Evolutionary conservation across 2,888 invertebrate species (phyloP), one percentile per base, ranked within the genome.

Genomic region (Zootermopsis nevadensis): DNA sequence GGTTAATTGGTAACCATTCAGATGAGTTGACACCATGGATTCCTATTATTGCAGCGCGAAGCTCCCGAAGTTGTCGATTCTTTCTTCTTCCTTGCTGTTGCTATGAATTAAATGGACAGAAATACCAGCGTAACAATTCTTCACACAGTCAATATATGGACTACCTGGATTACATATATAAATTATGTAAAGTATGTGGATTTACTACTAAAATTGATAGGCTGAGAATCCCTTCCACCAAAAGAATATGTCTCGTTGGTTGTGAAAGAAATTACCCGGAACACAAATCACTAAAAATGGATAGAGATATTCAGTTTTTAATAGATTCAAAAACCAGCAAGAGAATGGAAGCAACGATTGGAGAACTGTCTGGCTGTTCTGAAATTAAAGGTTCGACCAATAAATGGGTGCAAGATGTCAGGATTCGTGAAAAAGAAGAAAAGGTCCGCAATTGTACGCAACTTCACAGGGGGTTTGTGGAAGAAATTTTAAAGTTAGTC

Each of bases 21-120:
- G 99, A 99, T 91, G 99, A 99, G 89, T 90, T 99, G n/a, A 99
- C 99, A 15, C 98, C 99, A 0, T 99, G 99, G 99, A 94, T 99
- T 87, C 98, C 99, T 31, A 94, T 99, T 0, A 94, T 99, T 87
- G 95, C 99, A 38, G 93, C 97, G 0, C 92, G 92, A 83, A 95
- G 95, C 90, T 95, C 95, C 0, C 93, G 92, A 82, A 91, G 91
- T 42, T 94, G 95, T 83, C 94, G 94, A 84, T 98, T 95, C 88
- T 98, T 99, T 88, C 90, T 99, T 1, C 91, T 99, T 24, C 99
- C 99, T 0, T 99, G 99, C 89, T 99, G 99, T 89, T 94, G 96
- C 0, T 97, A 93, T 89, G 97, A 98, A 88, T 97, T 99, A 88
- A 94, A 95, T 89, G 95, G 97, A 0, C 91, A 90, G 72, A 98